Evolutionary conservation across 2,797 vertebrate genomes (phyloP).

Genomic region (Anguilla obscura): DNA sequence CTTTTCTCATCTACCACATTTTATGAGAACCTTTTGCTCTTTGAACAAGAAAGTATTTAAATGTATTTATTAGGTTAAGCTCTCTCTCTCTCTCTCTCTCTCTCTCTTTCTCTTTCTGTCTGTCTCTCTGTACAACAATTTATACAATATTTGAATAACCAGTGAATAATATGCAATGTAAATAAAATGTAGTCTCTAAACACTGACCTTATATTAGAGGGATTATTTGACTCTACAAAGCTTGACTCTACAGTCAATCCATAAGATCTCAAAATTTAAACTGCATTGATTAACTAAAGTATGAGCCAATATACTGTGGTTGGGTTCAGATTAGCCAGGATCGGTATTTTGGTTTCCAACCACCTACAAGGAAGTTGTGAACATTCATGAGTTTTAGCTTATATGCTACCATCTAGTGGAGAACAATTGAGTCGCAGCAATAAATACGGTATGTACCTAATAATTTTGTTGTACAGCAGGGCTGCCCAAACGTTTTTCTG

Average conservation of each 20-base stretch:
- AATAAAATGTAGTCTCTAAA: background rate
- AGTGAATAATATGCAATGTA: background rate
- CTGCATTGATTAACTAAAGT: background rate
- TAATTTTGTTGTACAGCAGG: too few relatives aligned
- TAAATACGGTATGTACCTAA: background rate
- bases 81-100: background rate
- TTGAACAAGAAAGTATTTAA: too few relatives aligned
- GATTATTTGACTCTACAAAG: background rate
- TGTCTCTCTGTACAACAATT: background rate
- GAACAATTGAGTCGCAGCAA: background rate
- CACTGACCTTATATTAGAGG: background rate
- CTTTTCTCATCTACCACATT: background rate
- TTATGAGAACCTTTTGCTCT: background rate
- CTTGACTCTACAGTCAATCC: background rate
- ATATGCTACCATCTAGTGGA: slow-evolving; percentile 15
- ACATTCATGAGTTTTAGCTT: background rate
- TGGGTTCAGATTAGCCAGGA: background rate
- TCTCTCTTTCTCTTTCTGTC: background rate
- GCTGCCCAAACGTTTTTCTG: too few relatives aligned
- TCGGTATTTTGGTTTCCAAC: background rate
- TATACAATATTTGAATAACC: background rate
- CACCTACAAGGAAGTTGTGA: background rate
- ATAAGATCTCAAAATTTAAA: background rate
- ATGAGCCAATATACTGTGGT: background rate
- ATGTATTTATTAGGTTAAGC: too few relatives aligned